Percentiles rank a stretch among this genome's conserved stretches.
These are phyloP conservation scores for Urocyon cinereoargenteus DNA, from an alignment of 2,797 vertebrate species.

Conservation along the genomic window DNA sequence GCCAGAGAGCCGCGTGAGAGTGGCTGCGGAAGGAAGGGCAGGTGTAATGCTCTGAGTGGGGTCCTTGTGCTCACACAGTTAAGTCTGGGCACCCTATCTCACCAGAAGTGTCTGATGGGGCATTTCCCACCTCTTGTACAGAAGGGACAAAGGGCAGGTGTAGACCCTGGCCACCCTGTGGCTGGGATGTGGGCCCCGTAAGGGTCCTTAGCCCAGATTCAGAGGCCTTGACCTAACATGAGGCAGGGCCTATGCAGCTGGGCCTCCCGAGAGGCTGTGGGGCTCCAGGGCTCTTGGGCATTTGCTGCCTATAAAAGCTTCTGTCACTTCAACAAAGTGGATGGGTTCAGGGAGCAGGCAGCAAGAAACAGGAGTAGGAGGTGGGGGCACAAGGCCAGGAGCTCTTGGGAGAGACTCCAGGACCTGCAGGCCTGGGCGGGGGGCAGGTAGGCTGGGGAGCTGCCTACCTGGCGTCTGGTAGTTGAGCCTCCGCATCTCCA, in stretches of 20 bases:
- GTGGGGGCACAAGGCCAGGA: background rate
- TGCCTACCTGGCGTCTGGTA: constrained; percentile 95
- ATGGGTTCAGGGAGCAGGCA: background rate
- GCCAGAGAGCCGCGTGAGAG: background rate
- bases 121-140: background rate
- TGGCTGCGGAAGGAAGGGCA: background rate
- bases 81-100: background rate
- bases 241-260: background rate
- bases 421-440: background rate
- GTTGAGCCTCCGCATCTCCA: constrained; percentile 97
- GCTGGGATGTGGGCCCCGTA: background rate
- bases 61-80: rapidly evolving
- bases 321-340: background rate
- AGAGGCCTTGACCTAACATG: background rate
- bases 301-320: background rate
- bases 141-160: background rate
- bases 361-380: background rate
- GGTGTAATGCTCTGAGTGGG: background rate
- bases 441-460: background rate
- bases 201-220: background rate
- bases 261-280: background rate
- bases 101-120: background rate
- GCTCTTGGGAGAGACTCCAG: background rate
- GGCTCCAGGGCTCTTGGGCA: background rate
- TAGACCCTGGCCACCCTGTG: background rate